These are phyloP conservation scores for Hiodon tergisus DNA, from an alignment of 2,113 vertebrate genomes.

Conservation along the genomic window DNA sequence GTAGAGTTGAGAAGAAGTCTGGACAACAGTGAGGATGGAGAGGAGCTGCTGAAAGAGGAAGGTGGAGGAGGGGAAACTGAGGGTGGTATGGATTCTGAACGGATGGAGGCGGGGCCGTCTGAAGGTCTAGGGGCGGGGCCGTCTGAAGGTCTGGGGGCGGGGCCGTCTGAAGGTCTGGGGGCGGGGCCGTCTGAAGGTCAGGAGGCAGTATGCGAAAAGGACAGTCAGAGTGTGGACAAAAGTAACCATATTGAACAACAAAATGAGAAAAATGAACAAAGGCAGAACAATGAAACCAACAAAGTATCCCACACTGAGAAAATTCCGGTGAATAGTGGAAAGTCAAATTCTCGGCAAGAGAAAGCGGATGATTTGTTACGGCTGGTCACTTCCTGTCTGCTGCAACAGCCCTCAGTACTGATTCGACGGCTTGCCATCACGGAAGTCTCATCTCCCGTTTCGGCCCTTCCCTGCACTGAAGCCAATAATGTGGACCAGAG, in stretches of 20 bases:
- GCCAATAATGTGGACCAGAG: not conserved
- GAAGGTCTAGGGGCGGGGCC: not conserved
- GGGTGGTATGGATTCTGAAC: not conserved
- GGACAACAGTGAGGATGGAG: not conserved
- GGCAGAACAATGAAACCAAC: not conserved
- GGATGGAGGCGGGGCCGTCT: not conserved
- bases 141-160: not conserved
- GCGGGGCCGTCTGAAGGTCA: not conserved
- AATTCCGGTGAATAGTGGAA: not conserved
- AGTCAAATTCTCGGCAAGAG: not conserved
- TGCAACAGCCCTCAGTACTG: conserved; percentile 2
- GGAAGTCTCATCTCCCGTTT: not conserved
- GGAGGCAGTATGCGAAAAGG: not conserved
- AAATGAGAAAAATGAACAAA: not conserved
- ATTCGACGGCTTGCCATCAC: conserved; percentile 14
- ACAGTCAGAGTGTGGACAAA: not conserved
- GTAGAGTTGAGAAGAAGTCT: not conserved
- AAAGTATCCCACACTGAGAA: not conserved
- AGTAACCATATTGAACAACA: not conserved
- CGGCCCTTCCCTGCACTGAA: not conserved
- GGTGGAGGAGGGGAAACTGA: not conserved
- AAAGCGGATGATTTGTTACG: not conserved
- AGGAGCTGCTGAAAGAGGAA: not conserved
- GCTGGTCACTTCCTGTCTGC: conserved; percentile 16
- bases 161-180: not conserved